These are phyloP conservation scores for Dryomyza anilis DNA, from an alignment of 2,888 invertebrate species.

Conservation along the genomic window DNA sequence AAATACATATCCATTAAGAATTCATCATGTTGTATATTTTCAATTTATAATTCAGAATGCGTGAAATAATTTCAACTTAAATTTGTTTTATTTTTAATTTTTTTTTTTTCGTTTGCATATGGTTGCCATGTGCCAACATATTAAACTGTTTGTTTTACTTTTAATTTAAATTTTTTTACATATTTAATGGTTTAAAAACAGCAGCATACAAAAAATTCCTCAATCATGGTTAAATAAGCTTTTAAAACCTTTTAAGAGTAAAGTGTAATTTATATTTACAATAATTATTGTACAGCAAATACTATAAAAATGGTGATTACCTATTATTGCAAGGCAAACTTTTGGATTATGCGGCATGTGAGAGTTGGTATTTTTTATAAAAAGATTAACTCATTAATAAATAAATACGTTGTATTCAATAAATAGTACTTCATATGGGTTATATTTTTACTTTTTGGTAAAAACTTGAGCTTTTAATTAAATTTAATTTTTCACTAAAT, in stretches of 20 bases:
- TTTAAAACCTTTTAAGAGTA: not conserved
- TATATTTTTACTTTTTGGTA: no score
- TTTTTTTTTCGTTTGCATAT: not conserved
- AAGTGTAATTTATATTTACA: no score
- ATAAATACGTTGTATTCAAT: no score
- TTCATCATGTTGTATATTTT: not conserved
- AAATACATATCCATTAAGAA: not conserved
- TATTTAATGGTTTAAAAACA: not conserved
- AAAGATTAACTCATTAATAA: no score
- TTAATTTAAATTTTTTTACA: not conserved
- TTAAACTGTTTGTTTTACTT: conserved; percentile 3
- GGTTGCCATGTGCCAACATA: conserved; percentile 10
- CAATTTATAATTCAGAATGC: conserved; percentile 2
- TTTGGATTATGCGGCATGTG: no score
- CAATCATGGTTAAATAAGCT: not conserved
- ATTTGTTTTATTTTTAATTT: not conserved
- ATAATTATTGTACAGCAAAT: no score
- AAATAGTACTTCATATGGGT: no score
- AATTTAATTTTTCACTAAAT: no score
- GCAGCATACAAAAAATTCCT: not conserved
- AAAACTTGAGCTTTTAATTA: no score
- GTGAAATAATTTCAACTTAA: conserved; percentile 2
- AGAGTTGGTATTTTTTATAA: no score
- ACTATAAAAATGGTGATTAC: no score
- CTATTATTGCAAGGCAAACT: no score